A percentile compares a stretch with the other conserved stretches of the same genome.
Evolutionary conservation across 1,140 invertebrate species (phyloP).

Genomic region (Drosophila cardini): DNA sequence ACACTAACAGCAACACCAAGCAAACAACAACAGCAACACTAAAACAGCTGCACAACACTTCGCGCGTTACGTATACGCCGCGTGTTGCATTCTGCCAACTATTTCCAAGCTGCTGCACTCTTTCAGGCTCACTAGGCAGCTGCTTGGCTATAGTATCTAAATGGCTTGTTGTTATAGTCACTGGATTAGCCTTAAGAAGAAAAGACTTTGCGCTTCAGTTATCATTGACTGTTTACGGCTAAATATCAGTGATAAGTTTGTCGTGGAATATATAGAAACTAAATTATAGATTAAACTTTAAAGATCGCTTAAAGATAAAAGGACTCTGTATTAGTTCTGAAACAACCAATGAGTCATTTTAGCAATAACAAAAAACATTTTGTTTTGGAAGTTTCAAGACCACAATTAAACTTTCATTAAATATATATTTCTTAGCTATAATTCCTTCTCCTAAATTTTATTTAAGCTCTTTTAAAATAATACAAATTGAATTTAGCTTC

Average conservation of each 20-base stretch:
- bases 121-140: constrained; percentile 74
- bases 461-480: too few relatives aligned
- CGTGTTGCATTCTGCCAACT: constrained; percentile 55
- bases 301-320: background rate
- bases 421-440: too few relatives aligned
- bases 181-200: background rate
- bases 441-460: too few relatives aligned
- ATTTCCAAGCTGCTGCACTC: constrained; percentile 81
- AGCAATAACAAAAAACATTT: too few relatives aligned
- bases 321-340: background rate
- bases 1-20: constrained; percentile 15
- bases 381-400: too few relatives aligned
- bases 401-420: too few relatives aligned
- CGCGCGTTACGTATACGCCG: constrained; percentile 68
- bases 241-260: constrained; percentile 1
- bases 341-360: too few relatives aligned
- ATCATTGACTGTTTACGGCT: constrained; percentile 15
- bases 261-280: background rate
- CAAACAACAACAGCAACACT: constrained; percentile 33
- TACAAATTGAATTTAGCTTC: too few relatives aligned
- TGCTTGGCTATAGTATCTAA: constrained; percentile 40
- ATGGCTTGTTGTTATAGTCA: constrained; percentile 2
- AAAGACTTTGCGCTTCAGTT: constrained; percentile 14
- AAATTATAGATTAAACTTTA: background rate
- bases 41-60: constrained; percentile 40